These are phyloP conservation scores for Cryptocephalus moraei DNA, from an alignment of 2,888 invertebrate species.

Conservation along the genomic window DNA sequence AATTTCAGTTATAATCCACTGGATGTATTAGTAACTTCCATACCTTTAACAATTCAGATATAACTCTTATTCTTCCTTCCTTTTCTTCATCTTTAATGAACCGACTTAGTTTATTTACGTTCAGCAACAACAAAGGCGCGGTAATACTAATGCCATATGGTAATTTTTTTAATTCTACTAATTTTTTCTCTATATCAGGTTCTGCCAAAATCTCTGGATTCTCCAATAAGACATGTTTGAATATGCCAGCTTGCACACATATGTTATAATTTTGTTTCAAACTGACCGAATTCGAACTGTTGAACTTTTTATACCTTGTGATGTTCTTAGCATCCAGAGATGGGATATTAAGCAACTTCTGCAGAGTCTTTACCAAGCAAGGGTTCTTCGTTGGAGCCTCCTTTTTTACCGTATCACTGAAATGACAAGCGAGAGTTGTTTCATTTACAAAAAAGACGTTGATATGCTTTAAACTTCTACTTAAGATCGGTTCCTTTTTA, in stretches of 20 bases:
- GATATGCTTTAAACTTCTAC: too few species aligned
- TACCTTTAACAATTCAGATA: constrained; percentile 23
- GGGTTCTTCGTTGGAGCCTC: too few species aligned
- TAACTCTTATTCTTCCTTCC: constrained; percentile 14
- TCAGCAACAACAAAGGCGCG: constrained; percentile 21
- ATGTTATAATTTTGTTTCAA: constrained; percentile 21
- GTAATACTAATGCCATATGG: constrained; percentile 22
- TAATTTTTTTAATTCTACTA: constrained; percentile 20
- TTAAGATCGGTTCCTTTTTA: too few species aligned
- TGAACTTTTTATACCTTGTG: constrained; percentile 10
- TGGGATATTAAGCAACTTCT: too few species aligned
- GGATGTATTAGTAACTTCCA: not conserved
- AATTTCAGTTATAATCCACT: not conserved
- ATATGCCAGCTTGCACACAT: constrained; percentile 20
- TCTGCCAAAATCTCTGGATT: constrained; percentile 26
- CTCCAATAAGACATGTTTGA: constrained; percentile 17
- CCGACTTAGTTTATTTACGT: constrained; percentile 10
- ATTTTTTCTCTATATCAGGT: constrained; percentile 17
- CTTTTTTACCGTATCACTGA: too few species aligned
- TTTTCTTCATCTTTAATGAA: constrained; percentile 13
- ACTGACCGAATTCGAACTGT: constrained; percentile 6
- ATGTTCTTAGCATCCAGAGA: too few species aligned
- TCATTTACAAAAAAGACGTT: too few species aligned
- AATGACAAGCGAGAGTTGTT: too few species aligned
- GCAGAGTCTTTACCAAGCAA: too few species aligned